Evolutionary conservation across 2,797 vertebrate species (phyloP), one percentile per base, ranked within the genome.

Genomic region (Meriones psammophilus): DNA sequence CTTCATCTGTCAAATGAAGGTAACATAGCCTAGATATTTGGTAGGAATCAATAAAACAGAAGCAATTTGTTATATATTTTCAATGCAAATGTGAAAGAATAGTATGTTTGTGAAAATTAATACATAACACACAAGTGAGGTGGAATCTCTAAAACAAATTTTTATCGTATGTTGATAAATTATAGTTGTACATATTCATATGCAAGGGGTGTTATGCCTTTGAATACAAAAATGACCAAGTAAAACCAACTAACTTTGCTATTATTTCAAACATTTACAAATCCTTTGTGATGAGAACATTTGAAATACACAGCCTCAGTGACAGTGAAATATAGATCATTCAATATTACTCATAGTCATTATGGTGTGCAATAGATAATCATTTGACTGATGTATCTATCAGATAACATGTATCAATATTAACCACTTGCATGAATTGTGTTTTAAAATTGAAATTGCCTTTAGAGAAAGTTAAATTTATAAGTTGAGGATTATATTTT

Each of bases 101-200:
- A 46, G 71, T 94, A 83, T 89, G 69, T n/a, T 80, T 92, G 42
- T 58, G 73, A 54, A 28, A 90, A 83, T 93, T 95, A 76, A 92
- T 87, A 62, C 18, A 80, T 81, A 94, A 83, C 76, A 93, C 22
- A 71, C 42, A 90, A 79, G 36, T 85, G 56, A 89, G 36, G 3
- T 46, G 77, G 60, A 77, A n/a, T 94, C 78, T 92, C 46, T 87
- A 86, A 96, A 96, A 91, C 30, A 95, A 89, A 92, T 28, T 92
- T 95, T 86, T 73, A 80, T 58, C 95, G 10, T 78, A 39, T 90
- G 39, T 85, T 90, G 73, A 60, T 68, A 86, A 71, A 54, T 74
- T 87, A 66, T 66, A 74, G 17, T 28, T 80, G 20, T 80, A n/a
- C 15, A 66, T 87, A 86, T 36, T 73, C 73, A 54, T 80, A 14